Evolutionary conservation across 2,113 vertebrate genomes (phyloP), one percentile per base, ranked within the genome.

Genomic region (Sinocyclocheilus rhinocerous): DNA sequence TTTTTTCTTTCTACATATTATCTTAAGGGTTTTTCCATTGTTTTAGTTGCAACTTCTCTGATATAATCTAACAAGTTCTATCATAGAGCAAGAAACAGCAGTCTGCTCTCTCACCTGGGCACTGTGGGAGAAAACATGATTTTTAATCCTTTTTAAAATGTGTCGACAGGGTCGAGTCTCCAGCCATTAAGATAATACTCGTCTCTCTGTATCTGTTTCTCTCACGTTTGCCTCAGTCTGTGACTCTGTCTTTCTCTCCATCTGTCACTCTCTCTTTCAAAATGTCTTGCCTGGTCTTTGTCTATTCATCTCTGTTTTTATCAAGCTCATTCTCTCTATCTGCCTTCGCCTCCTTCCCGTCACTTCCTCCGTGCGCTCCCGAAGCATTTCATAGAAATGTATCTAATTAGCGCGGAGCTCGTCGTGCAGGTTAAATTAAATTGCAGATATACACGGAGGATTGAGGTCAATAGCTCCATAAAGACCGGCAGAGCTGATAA

Each of bases 381-480:
- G 48, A 87, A 92, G 89, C 90, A 55, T 92, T 91, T 91, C 89
- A 93, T 91, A 92, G 91, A 94, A 93, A 93, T 83, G 88, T 90
- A 91, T 92, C 92, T 93, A 94, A 94, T 95, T 94, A 94, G 90
- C 91, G 82, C 89, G 18, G 87, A 85, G 87, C 91, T 89, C 89
- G 75, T 91, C 88, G 88, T 88, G 77, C 9, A 87, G 94, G 93
- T 94, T 94, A 94, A 93, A 95, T 92, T 93, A 94, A 93, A 95
- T 94, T 93, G 93, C 93, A 86, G 75, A 90, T 92, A 92, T 93
- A 91, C 92, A 89, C 83, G 88, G 55, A 84, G 90, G 93, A 93
- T 92, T 26, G 91, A 92, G 94, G 94, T 95, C 94, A 94, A 91
- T 84, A 82, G 91, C 91, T 93, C 86, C 50, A 89, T 90, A 89